Evolutionary conservation across 2,797 vertebrate genomes (phyloP).

Genomic region (Lophius americanus): DNA sequence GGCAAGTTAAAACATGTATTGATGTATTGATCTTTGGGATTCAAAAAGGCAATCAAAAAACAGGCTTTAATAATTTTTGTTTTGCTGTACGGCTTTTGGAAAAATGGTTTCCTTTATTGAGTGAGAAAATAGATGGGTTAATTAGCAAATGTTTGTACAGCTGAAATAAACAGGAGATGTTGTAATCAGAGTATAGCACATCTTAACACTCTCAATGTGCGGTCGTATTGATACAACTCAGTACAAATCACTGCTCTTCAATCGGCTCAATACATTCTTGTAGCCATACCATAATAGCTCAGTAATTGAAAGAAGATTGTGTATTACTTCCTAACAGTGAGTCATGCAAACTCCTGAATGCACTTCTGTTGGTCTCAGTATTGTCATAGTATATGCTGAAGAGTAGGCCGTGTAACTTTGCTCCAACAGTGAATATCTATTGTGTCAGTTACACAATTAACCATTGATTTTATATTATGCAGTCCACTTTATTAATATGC

Average conservation of each 20-base stretch:
- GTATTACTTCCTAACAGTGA: slow-evolving; percentile 23
- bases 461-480: background rate
- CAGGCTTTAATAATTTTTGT: too few species aligned
- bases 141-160: background rate
- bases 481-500: background rate
- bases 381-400: background rate
- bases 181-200: background rate
- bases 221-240: slow-evolving; percentile 10
- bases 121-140: background rate
- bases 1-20: slow-evolving; percentile 39
- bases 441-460: background rate
- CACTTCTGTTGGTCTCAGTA: background rate
- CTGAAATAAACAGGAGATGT: background rate
- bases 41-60: slow-evolving; percentile 3
- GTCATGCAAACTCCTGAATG: background rate
- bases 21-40: slow-evolving; percentile 14
- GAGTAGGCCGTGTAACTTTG: background rate
- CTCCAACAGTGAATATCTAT: background rate
- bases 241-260: slow-evolving; percentile 12
- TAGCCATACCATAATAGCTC: background rate
- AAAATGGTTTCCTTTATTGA: background rate
- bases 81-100: background rate
- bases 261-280: slow-evolving; percentile 39
- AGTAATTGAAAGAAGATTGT: too few species aligned
- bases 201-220: background rate